Percentiles rank a stretch among this genome's conserved stretches.
Evolutionary conservation across 2,888 invertebrate genomes (phyloP).

Genomic region (Minunthozetes semirufus): DNA sequence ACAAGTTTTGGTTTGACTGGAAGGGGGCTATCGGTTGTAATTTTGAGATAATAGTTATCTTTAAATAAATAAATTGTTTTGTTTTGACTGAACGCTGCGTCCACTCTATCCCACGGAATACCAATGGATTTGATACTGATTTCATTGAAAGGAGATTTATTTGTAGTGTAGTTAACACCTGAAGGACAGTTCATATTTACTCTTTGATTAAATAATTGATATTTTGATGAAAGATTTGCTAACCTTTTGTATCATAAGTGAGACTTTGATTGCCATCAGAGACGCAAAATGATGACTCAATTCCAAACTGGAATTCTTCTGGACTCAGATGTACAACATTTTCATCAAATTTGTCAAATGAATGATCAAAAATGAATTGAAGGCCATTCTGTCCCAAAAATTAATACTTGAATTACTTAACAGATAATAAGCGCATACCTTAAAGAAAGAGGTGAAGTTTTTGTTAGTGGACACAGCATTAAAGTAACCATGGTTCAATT

Average conservation of each 20-base stretch:
- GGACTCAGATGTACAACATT: too few relatives aligned
- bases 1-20: neutral
- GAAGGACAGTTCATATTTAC: too few relatives aligned
- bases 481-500: neutral
- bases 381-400: too few relatives aligned
- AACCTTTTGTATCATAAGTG: too few relatives aligned
- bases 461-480: neutral
- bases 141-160: neutral
- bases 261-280: too few relatives aligned
- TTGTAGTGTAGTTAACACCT: too few relatives aligned
- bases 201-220: too few relatives aligned
- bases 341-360: too few relatives aligned
- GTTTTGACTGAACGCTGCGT: neutral
- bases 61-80: neutral
- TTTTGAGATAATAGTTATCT: neutral
- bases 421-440: neutral
- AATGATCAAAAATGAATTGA: too few relatives aligned
- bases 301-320: too few relatives aligned
- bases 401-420: neutral
- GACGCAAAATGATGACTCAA: too few relatives aligned
- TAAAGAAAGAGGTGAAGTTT: neutral
- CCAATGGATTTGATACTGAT: neutral
- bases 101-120: neutral
- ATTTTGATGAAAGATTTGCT: too few relatives aligned
- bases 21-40: neutral